Evolutionary conservation across 1,140 invertebrate species (phyloP).

Genomic region (Euwallacea similis): DNA sequence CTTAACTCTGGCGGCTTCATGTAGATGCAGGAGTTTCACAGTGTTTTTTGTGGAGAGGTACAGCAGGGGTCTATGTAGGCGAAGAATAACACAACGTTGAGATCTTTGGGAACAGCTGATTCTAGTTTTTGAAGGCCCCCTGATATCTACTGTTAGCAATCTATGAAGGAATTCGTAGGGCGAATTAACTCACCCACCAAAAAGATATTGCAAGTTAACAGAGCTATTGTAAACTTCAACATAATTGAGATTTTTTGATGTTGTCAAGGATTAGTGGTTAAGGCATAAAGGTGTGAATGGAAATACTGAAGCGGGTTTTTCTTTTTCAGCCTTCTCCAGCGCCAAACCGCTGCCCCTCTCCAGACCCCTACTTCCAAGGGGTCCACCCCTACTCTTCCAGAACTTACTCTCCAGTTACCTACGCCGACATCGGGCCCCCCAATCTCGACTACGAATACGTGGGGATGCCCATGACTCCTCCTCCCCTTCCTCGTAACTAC

Average conservation of each 20-base stretch:
- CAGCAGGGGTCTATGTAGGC: slow-evolving; percentile 27
- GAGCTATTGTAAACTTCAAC: too few species aligned
- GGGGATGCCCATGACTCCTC: slow-evolving; percentile 68
- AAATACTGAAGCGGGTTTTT: too few species aligned
- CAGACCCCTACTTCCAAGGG: slow-evolving; percentile 47
- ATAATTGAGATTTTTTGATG: too few species aligned
- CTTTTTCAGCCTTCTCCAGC: slow-evolving; percentile 50
- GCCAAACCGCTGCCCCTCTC: slow-evolving; percentile 45
- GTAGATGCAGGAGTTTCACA: slow-evolving; percentile 26
- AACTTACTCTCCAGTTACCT: slow-evolving; percentile 65
- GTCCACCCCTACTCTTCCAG: slow-evolving; percentile 58
- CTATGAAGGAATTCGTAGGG: too few species aligned
- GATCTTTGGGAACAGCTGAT: background rate
- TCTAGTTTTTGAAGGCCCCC: too few species aligned
- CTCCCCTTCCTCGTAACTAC: slow-evolving; percentile 57
- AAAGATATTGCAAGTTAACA: too few species aligned
- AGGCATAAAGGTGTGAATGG: too few species aligned
- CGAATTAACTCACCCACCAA: too few species aligned
- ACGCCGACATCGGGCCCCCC: slow-evolving; percentile 63
- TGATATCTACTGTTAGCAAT: too few species aligned
- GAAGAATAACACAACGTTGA: slow-evolving; percentile 43
- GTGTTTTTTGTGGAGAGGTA: slow-evolving; percentile 7
- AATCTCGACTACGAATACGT: slow-evolving; percentile 62
- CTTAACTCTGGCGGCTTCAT: slow-evolving; percentile 39
- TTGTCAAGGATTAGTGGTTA: too few species aligned